These are phyloP conservation scores for Ciona savignyi DNA, from an alignment of 23 tunicate genomes.

Conservation along the genomic window DNA sequence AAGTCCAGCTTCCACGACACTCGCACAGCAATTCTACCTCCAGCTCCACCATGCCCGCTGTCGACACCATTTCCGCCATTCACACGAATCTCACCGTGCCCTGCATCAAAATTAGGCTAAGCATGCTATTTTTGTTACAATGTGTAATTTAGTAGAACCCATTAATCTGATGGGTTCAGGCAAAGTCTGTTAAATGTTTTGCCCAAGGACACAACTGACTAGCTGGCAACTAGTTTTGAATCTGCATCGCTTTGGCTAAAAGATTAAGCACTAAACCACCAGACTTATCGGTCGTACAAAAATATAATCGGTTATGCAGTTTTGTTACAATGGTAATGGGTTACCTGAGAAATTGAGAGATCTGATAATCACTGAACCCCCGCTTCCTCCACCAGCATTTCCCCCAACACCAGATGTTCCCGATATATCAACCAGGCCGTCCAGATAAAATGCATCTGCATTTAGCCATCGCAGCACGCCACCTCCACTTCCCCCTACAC, in stretches of 20 bases:
- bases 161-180: too few species aligned
- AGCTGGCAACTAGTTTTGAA: too few species aligned
- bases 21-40: constrained; percentile 18
- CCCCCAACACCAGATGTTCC: constrained; percentile 5
- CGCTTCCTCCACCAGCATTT: constrained; percentile 23
- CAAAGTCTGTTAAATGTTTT: too few species aligned
- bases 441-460: constrained; percentile 6
- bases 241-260: too few species aligned
- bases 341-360: constrained; percentile 24
- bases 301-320: too few species aligned
- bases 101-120: background rate
- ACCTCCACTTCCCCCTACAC: constrained; percentile 18
- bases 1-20: constrained; percentile 16
- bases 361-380: constrained; percentile 8
- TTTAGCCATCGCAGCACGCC: constrained; percentile 12
- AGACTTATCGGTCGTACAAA: too few species aligned
- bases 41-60: constrained; percentile 20
- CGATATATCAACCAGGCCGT: constrained; percentile 13
- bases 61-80: constrained; percentile 10
- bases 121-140: too few species aligned
- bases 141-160: too few species aligned
- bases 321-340: background rate
- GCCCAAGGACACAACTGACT: too few species aligned
- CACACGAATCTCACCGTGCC: constrained; percentile 23
- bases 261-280: too few species aligned